Evolutionary conservation across 2,113 vertebrate species (phyloP).

Genomic region (Chelonoidis abingdonii): DNA sequence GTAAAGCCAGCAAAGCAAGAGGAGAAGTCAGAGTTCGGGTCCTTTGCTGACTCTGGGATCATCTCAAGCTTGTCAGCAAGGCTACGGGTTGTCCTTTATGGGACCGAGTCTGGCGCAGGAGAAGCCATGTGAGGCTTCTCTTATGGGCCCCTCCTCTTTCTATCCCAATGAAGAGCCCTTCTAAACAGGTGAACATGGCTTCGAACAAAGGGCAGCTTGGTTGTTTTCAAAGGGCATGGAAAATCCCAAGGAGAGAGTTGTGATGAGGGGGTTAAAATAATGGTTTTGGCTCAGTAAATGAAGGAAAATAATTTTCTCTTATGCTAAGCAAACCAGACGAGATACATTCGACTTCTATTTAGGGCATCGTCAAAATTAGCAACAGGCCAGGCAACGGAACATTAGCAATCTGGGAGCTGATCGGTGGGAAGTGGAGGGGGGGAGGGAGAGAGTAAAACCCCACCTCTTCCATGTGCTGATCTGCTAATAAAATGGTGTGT

Average conservation of each 20-base stretch:
- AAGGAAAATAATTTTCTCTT: conserved; percentile 62
- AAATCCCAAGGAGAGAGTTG: background rate
- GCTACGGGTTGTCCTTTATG: background rate
- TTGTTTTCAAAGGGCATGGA: background rate
- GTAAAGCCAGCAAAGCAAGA: background rate
- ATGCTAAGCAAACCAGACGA: conserved; percentile 61
- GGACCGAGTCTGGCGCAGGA: background rate
- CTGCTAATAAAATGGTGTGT: background rate
- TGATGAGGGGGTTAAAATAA: conserved; percentile 52
- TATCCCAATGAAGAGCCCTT: background rate
- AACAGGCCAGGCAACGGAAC: conserved; percentile 57
- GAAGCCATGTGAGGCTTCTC: background rate
- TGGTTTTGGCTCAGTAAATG: conserved; percentile 35
- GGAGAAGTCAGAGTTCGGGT: background rate
- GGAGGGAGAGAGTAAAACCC: conserved; percentile 8
- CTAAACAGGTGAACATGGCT: background rate
- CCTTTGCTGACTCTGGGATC: background rate
- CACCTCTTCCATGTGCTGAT: background rate
- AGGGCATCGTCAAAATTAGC: conserved; percentile 77
- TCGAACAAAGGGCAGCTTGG: accelerated
- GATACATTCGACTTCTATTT: conserved; percentile 75
- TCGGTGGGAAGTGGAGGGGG: background rate
- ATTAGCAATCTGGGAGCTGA: conserved; percentile 47
- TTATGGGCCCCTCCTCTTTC: background rate
- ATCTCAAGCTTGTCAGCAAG: background rate